Conservation (phyloP, 2,113 vertebrate species). For the Centropus bengalensis region DNA sequence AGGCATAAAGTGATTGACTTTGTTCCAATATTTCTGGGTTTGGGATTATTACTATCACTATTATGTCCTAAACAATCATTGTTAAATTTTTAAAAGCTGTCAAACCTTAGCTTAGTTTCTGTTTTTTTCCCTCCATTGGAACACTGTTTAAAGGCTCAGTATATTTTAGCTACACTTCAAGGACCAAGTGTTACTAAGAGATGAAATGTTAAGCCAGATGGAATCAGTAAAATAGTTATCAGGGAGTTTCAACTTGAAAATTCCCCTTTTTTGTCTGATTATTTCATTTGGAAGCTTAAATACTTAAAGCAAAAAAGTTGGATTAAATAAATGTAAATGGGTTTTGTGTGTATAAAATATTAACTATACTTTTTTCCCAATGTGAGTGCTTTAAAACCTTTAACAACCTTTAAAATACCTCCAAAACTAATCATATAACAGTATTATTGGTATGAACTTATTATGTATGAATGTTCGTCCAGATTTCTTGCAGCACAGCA, state of each 20-base stretch:
- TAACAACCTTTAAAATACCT: not conserved
- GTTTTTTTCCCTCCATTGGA: not conserved
- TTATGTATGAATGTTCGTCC: not conserved
- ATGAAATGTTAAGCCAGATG: not conserved
- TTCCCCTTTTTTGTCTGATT: not conserved
- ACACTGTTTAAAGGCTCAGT: not conserved
- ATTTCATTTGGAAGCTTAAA: not conserved
- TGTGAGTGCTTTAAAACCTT: not conserved
- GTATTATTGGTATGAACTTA: not conserved
- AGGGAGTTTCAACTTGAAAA: not conserved
- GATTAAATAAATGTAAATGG: not conserved
- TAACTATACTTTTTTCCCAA: not conserved
- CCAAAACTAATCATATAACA: not conserved
- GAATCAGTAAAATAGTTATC: not conserved
- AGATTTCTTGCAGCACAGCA: not conserved
- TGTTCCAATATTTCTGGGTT: not conserved
- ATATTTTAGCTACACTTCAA: not conserved
- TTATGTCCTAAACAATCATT: not conserved
- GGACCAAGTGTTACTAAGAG: not conserved
- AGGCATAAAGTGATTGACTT: not conserved
- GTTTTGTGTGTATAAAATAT: fast-evolving
- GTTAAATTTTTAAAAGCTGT: not conserved
- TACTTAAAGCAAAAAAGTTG: not conserved
- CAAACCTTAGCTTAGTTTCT: not conserved
- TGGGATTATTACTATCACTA: not conserved